Evolutionary conservation across 2,888 invertebrate species (phyloP), one percentile per base, ranked within the genome.

Genomic region (Drosophila pegasa): DNA sequence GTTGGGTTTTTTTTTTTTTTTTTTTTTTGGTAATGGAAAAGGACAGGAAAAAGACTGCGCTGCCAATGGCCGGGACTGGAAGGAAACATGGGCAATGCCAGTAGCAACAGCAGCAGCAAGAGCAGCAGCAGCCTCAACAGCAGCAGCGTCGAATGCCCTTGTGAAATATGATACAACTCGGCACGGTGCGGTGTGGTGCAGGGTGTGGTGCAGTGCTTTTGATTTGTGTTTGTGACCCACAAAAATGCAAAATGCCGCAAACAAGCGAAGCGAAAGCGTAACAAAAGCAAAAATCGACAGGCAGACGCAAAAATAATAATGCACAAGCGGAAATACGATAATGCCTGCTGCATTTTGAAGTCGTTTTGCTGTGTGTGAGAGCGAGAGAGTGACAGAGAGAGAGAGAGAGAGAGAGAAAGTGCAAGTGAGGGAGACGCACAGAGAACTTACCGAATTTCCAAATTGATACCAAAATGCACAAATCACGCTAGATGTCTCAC

Each of bases 131-230:
- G 18, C 18, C 20, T 12, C 9, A 10, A 8, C 45, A 29, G 33
- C 14, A 27, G 25, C 16, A 43, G 59, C 66, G 66, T 61, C 69
- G 64, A 81, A 85, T 81, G 68, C 79, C 79, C 86, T 73, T 76
- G 76, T 87, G 82, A 82, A 85, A 87, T 87, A 82, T 87, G 88
- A 82, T 82, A 87, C 71, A 85, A 81, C 57, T 87, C 70, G 51
- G 66, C 48, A 60, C 62, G 71, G 47, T 45, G 56, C 63, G 58
- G 27, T 20, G 33, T 25, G 43, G 33, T 25, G 33, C 16, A 14
- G 22, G 31, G 43, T 22, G 47, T 47, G 51, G 63, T 74, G 85
- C 85, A 75, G 78, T 85, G 75, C 88, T 85, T 87, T 81, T 82
- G 82, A 82, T 82, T 82, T 82, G 82, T 87, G 82, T 85, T 71